phyloP scores from a whole-genome alignment of 2,113 vertebrate genomes.

The Polypterus bichir region DNA sequence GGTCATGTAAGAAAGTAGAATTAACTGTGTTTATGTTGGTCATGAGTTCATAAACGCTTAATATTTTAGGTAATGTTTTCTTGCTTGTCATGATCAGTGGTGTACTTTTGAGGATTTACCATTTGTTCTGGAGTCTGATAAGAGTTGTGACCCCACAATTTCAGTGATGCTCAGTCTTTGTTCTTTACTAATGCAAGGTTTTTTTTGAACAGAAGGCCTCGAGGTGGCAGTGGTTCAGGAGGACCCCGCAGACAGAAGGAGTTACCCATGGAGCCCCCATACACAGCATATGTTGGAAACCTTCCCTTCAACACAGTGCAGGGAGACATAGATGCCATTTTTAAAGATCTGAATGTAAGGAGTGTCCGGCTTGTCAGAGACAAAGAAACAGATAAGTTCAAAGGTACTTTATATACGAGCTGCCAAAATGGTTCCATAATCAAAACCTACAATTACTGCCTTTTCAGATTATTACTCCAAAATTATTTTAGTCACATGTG shows the following conservation, averaged over 20 bases:
- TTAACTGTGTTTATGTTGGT: too few species aligned
- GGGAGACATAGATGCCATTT: constrained; percentile 93
- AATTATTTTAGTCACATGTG: background rate
- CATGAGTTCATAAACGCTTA: too few species aligned
- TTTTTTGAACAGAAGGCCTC: constrained; percentile 57
- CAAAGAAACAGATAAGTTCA: constrained; percentile 98
- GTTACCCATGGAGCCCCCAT: constrained; percentile 89
- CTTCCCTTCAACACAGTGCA: constrained; percentile 94
- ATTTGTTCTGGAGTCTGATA: too few species aligned
- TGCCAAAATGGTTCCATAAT: background rate
- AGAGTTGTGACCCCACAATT: too few species aligned
- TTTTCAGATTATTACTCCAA: background rate
- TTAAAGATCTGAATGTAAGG: constrained; percentile 84
- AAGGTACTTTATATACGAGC: constrained; percentile 55
- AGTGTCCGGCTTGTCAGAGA: constrained; percentile 91
- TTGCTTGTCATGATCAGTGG: too few species aligned
- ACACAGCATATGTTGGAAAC: constrained; percentile 91
- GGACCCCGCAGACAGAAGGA: constrained; percentile 85
- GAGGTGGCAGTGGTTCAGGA: constrained; percentile 48
- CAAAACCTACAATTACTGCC: background rate
- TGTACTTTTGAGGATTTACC: too few species aligned
- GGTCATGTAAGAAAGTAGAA: too few species aligned
- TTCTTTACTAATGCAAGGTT: background rate
- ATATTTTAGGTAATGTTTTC: too few species aligned
- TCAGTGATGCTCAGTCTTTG: too few species aligned